Conservation (phyloP, 2,888 invertebrate genomes). For the Cerceris rybyensis region DNA sequence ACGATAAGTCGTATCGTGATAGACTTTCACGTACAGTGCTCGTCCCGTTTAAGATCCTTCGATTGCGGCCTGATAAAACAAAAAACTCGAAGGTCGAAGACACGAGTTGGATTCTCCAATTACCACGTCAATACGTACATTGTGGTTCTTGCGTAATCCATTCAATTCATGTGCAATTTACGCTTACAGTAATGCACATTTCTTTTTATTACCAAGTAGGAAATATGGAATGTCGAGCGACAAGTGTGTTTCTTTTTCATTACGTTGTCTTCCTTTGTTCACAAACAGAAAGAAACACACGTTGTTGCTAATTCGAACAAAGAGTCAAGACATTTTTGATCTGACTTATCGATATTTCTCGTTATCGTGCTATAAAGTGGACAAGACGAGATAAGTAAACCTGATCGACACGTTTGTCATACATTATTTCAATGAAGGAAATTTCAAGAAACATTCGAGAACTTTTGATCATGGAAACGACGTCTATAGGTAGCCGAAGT, state of each 20-base stretch:
- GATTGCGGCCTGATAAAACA: not conserved
- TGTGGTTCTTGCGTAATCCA: too few species aligned
- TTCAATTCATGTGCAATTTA: too few species aligned
- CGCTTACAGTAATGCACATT: too few species aligned
- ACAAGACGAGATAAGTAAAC: not conserved
- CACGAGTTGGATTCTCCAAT: not conserved
- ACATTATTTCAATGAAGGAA: not conserved
- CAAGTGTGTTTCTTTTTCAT: too few species aligned
- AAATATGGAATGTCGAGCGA: too few species aligned
- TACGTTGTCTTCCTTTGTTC: too few species aligned
- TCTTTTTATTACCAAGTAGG: too few species aligned
- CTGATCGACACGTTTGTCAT: not conserved
- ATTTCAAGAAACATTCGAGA: not conserved
- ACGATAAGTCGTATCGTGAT: not conserved
- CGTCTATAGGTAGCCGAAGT: not conserved
- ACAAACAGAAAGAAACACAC: too few species aligned
- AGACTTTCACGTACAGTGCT: not conserved
- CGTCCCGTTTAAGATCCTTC: not conserved
- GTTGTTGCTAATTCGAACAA: too few species aligned
- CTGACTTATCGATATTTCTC: too few species aligned
- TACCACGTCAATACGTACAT: not conserved
- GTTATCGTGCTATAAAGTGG: not conserved
- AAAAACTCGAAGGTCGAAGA: not conserved
- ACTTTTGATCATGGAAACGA: not conserved
- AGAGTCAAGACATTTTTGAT: too few species aligned